These are phyloP conservation scores for Craniophora ligustri DNA, from an alignment of 2,888 invertebrate species.

Conservation along the genomic window DNA sequence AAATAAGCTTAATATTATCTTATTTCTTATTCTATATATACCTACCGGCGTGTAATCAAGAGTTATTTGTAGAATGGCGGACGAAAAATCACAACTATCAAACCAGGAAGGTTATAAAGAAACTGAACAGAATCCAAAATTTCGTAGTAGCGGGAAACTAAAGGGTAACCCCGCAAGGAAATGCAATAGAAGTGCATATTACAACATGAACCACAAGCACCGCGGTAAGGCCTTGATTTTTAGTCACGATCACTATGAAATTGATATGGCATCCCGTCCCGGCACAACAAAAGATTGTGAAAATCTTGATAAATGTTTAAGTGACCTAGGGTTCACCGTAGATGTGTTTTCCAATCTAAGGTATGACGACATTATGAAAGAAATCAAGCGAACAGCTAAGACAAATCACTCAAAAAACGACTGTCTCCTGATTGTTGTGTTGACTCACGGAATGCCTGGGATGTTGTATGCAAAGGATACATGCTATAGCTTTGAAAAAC, in stretches of 20 bases:
- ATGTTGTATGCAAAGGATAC: slow-evolving; percentile 95
- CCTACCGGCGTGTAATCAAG: background rate
- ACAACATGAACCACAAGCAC: slow-evolving; percentile 95
- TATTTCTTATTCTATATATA: no score
- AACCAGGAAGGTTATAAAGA: background rate
- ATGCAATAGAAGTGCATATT: slow-evolving; percentile 81
- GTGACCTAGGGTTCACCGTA: slow-evolving; percentile 92
- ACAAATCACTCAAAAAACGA: slow-evolving; percentile 94
- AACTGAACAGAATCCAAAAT: slow-evolving; percentile 1
- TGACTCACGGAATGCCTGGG: slow-evolving; percentile 97
- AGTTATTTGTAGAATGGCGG: slow-evolving; percentile 18
- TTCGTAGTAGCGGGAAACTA: background rate
- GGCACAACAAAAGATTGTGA: slow-evolving; percentile 96
- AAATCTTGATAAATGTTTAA: slow-evolving; percentile 90
- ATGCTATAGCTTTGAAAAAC: slow-evolving; percentile 93
- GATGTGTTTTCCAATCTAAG: slow-evolving; percentile 91
- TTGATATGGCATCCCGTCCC: slow-evolving; percentile 90
- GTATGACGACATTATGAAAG: slow-evolving; percentile 90
- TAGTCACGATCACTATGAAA: slow-evolving; percentile 95
- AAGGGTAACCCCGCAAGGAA: background rate
- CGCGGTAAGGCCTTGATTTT: slow-evolving; percentile 96
- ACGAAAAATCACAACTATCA: slow-evolving; percentile 5
- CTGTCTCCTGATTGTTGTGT: slow-evolving; percentile 94
- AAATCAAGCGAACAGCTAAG: slow-evolving; percentile 90
- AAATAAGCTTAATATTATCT: no score